Conservation (phyloP, 1,140 invertebrate species). For the Capitella teleta region DNA sequence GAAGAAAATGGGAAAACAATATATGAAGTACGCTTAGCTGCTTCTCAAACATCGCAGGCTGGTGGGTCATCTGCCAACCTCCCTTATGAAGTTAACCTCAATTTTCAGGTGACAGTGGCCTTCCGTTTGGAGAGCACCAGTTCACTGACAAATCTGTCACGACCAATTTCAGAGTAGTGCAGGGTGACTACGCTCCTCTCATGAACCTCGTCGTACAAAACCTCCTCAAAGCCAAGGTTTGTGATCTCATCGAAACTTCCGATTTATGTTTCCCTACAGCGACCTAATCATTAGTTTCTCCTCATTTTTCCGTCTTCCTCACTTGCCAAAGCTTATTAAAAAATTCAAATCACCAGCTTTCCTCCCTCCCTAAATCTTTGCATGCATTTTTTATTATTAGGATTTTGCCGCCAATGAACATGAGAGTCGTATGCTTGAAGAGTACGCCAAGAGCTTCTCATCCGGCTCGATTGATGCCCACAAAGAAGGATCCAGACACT, state of each 20-base stretch:
- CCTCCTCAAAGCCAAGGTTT: conserved; percentile 57
- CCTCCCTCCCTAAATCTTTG: too few relatives aligned
- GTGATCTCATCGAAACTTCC: too few relatives aligned
- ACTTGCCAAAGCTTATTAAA: too few relatives aligned
- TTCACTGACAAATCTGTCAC: conserved; percentile 48
- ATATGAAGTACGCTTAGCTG: conserved; percentile 43
- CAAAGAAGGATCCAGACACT: conserved; percentile 75
- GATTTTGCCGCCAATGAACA: conserved; percentile 59
- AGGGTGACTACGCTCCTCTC: conserved; percentile 75
- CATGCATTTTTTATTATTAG: too few relatives aligned
- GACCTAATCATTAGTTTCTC: too few relatives aligned
- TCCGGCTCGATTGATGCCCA: conserved; percentile 77
- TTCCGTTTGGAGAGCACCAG: conserved; percentile 31
- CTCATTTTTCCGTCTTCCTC: too few relatives aligned
- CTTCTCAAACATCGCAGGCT: conserved; percentile 22
- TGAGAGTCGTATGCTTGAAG: conserved; percentile 71
- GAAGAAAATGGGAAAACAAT: conserved; percentile 33
- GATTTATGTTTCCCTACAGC: too few relatives aligned
- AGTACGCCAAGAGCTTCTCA: conserved; percentile 73
- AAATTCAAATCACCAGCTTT: too few relatives aligned
- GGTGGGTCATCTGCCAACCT: too few relatives aligned
- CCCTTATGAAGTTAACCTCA: too few relatives aligned
- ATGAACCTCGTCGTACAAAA: conserved; percentile 57
- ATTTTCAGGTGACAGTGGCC: too few relatives aligned
- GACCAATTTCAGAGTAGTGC: conserved; percentile 59